A percentile compares a stretch with the other conserved stretches of the same genome.
Conservation (phyloP, 2,797 vertebrate species). For the Danionella dracula region DNA sequence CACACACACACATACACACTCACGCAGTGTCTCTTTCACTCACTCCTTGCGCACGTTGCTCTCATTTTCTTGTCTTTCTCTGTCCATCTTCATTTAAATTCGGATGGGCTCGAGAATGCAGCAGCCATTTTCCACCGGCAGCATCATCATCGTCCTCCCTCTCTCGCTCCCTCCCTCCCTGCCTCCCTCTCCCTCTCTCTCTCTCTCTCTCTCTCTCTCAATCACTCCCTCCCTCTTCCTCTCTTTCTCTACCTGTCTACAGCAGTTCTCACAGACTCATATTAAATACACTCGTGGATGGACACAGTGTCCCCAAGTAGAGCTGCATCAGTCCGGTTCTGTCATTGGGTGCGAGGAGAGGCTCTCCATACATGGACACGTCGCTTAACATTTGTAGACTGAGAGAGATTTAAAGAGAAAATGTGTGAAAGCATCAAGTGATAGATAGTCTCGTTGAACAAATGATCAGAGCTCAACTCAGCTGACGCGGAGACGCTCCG, state of each 20-base stretch:
- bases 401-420: neutral
- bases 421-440: neutral
- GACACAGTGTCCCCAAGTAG: constrained; percentile 19
- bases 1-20: constrained; percentile 56
- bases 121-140: constrained; percentile 82
- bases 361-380: neutral
- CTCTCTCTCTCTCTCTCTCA: constrained; percentile 37
- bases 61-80: constrained; percentile 69
- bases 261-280: constrained; percentile 62
- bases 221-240: constrained; percentile 56
- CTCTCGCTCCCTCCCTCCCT: constrained; percentile 46
- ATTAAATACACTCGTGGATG: constrained; percentile 61
- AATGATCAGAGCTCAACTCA: neutral
- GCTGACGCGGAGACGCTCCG: neutral
- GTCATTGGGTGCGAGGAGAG: neutral
- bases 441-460: no score
- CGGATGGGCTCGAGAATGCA: constrained; percentile 76
- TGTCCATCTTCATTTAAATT: constrained; percentile 73
- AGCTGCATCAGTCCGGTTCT: neutral
- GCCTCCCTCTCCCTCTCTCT: constrained; percentile 39
- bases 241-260: constrained; percentile 59
- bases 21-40: constrained; percentile 48
- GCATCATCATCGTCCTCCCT: constrained; percentile 60
- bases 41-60: constrained; percentile 50
- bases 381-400: neutral